Evolutionary conservation across 2,113 vertebrate species (phyloP), one percentile per base, ranked within the genome.

Genomic region (Channa argus): DNA sequence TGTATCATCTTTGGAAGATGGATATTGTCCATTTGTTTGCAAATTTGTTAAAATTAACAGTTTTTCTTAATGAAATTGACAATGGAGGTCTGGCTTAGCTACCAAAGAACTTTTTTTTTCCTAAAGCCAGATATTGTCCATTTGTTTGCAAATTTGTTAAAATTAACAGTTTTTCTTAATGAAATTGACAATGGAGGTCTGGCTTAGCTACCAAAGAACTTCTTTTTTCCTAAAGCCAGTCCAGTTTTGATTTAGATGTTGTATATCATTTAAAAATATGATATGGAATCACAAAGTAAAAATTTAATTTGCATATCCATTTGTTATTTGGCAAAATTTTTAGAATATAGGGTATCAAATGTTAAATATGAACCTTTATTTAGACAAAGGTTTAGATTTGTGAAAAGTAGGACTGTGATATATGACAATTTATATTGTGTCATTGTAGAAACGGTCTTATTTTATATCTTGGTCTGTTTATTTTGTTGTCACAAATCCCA

Each of bases 111-210:
- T 5, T 41, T 5, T 4, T 41, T 41, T n/a, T n/a, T n/a, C n/a
- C n/a, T n/a, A n/a, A n/a, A n/a, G n/a, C n/a, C n/a, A n/a, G 3
- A 64, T 59, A 52, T 59, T 60, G 36, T 46, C 43, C 34, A 47
- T 6, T 11, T 50, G 41, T 39, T 47, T 61, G 9, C 33, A 41
- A 11, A 53, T 55, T 33, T 33, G 5, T 9, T 33, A 10, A 2
- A 62, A 14, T 12, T 47, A 8, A 9, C 5, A 13, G 36, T 12
- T 0, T n/a, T 39, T 61, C 8, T 11, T 10, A 6, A 12, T 37
- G 1, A 47, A 47, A n/a, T 44, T 34, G 1, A 39, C 41, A 10
- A 8, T 39, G 38, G 3, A 5, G 3, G 5, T 43, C 6, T 45
- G 2, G 6, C 14, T 10, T 3, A 8, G 3, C 8, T 9, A 12